phyloP scores from a whole-genome alignment of 2,797 vertebrate species.

The Sternotherus odoratus region DNA sequence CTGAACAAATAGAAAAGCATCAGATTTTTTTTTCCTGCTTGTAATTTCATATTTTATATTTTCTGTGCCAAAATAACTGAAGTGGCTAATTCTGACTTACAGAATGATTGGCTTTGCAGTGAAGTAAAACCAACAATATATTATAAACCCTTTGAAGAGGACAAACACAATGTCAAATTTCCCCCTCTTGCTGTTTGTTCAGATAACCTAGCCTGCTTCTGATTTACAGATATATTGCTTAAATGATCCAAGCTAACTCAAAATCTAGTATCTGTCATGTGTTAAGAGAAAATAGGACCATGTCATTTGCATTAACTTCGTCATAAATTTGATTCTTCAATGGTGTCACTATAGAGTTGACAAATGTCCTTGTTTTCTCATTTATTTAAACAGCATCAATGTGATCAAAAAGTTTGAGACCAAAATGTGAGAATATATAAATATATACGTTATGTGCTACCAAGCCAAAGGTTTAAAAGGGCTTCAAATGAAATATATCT shows the following conservation, averaged over 20 bases:
- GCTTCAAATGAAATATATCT: background rate
- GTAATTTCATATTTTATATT: background rate
- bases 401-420: background rate
- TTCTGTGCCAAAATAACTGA: background rate
- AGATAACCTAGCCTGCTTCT: background rate
- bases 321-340: conserved; percentile 14
- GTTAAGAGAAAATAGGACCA: conserved; percentile 29
- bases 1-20: background rate
- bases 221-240: background rate
- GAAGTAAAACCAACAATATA: background rate
- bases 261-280: conserved; percentile 42
- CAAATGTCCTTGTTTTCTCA: background rate
- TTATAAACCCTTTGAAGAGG: background rate
- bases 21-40: accelerated
- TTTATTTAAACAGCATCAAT: background rate
- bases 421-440: background rate
- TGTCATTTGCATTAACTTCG: background rate
- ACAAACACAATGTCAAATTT: conserved; percentile 3
- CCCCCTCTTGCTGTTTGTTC: background rate
- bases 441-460: background rate
- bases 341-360: background rate
- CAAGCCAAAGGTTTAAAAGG: background rate
- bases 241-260: conserved; percentile 36
- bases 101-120: background rate
- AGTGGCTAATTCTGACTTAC: background rate